These are phyloP conservation scores for Triplophysa yarkandensis DNA, from an alignment of 2,797 vertebrate species.

Conservation along the genomic window DNA sequence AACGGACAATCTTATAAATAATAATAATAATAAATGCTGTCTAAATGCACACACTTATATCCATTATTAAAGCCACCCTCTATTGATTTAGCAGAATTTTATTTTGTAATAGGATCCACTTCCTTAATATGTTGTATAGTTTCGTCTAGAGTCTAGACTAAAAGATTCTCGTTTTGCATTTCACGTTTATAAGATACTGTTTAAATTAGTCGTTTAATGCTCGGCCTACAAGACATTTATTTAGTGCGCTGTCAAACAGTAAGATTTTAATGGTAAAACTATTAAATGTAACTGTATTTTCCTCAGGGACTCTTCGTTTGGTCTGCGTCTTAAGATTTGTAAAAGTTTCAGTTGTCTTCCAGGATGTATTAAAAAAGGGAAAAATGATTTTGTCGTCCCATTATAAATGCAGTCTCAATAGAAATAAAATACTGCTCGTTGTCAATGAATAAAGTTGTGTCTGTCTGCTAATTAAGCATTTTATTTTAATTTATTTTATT, in stretches of 20 bases:
- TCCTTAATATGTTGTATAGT: not conserved
- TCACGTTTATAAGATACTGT: not conserved
- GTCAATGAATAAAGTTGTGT: not conserved
- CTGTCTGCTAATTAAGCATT: too few relatives aligned
- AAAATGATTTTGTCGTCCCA: not conserved
- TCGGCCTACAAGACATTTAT: not conserved
- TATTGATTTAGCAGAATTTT: not conserved
- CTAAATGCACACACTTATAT: not conserved
- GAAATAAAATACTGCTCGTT: not conserved
- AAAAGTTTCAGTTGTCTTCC: conserved; percentile 8
- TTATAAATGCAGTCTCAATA: not conserved
- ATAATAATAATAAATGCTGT: not conserved
- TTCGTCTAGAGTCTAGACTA: conserved; percentile 32
- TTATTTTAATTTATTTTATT: too few relatives aligned
- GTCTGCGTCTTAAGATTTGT: not conserved
- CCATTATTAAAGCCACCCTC: not conserved
- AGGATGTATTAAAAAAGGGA: not conserved
- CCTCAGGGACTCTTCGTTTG: conserved; percentile 29
- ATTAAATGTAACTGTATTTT: conserved; percentile 9
- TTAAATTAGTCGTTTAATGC: conserved; percentile 5
- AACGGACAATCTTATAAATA: conserved; percentile 17
- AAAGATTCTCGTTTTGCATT: not conserved
- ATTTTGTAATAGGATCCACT: too few relatives aligned
- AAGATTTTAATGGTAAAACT: not conserved
- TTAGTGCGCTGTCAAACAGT: not conserved